These are phyloP conservation scores for Eutolmus rufibarbis DNA, from an alignment of 2,888 invertebrate species.

Conservation along the genomic window DNA sequence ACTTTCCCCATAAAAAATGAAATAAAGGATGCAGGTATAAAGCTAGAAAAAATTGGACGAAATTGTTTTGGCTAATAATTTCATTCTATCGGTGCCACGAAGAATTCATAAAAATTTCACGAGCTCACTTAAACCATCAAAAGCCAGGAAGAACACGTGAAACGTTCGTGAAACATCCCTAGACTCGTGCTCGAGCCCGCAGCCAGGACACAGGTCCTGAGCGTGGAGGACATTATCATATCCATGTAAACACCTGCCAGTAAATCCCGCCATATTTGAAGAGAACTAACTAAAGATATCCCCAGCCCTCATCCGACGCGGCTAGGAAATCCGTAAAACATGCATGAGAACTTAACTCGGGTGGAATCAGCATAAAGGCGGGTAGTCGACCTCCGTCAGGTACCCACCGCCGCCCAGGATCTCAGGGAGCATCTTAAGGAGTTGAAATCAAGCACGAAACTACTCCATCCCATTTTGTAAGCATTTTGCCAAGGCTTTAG, in stretches of 20 bases:
- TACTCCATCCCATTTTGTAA: slow-evolving; percentile 17
- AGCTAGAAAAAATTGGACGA: neutral
- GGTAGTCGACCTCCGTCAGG: slow-evolving; percentile 9
- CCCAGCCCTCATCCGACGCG: neutral
- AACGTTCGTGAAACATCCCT: neutral
- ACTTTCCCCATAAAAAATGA: neutral
- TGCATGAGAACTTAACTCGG: slow-evolving; percentile 8
- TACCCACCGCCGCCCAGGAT: neutral
- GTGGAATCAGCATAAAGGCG: slow-evolving; percentile 9
- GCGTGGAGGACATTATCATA: neutral
- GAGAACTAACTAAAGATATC: neutral
- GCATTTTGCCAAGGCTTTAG: slow-evolving; percentile 4
- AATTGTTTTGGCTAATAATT: neutral
- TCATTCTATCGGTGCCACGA: neutral
- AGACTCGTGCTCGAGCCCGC: neutral
- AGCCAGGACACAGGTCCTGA: neutral
- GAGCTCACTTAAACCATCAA: neutral
- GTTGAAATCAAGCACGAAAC: slow-evolving; percentile 8
- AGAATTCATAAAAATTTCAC: slow-evolving; percentile 10
- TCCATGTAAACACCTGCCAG: slow-evolving; percentile 2
- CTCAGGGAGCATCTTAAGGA: neutral
- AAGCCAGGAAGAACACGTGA: neutral
- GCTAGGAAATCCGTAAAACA: neutral
- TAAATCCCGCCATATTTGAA: slow-evolving; percentile 3
- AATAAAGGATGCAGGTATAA: neutral